Conservation (phyloP, 2,113 vertebrate species). For the Ptyas mucosa region DNA sequence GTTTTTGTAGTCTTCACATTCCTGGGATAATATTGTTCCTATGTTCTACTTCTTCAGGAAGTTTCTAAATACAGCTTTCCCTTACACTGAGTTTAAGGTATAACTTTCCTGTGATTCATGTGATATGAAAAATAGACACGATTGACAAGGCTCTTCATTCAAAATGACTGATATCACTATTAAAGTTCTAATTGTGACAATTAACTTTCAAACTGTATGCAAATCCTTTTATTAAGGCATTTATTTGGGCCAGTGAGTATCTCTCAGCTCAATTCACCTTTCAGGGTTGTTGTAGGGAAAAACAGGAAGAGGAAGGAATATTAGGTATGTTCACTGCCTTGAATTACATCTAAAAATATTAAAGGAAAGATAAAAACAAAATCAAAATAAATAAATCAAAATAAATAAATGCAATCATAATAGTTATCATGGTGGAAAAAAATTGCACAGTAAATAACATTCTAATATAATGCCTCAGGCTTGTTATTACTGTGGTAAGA, state of each 20-base stretch:
- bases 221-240: background rate
- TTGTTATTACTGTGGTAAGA: background rate
- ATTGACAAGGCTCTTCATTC: slow-evolving; percentile 3
- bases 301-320: background rate
- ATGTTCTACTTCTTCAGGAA: background rate
- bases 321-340: background rate
- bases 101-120: background rate
- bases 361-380: background rate
- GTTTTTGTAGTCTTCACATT: background rate
- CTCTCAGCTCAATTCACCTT: background rate
- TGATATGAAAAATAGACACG: slow-evolving; percentile 12
- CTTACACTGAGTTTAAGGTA: background rate
- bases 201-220: background rate
- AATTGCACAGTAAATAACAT: slow-evolving; percentile 7
- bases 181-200: slow-evolving; percentile 12
- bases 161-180: slow-evolving; percentile 21
- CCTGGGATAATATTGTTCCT: background rate
- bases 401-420: background rate
- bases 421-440: background rate
- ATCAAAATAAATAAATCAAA: background rate
- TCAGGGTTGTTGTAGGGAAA: background rate
- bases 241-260: background rate
- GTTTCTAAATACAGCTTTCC: background rate
- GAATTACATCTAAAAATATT: background rate
- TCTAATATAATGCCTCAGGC: slow-evolving; percentile 21